These are phyloP conservation scores for Gibbula magus DNA, from an alignment of 2,888 invertebrate species.

Conservation along the genomic window DNA sequence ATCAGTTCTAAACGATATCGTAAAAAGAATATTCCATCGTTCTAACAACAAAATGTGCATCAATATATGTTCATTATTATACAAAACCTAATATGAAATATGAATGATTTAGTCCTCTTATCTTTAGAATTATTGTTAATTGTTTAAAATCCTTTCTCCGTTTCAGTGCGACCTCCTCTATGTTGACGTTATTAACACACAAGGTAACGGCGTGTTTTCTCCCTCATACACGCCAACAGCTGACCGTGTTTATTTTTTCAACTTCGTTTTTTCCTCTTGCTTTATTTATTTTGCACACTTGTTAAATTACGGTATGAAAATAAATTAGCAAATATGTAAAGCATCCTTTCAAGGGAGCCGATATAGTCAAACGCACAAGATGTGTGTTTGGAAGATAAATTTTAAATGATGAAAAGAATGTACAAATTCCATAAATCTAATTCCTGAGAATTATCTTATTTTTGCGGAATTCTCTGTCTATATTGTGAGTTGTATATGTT, in stretches of 20 bases:
- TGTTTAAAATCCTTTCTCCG: too few species aligned
- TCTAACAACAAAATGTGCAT: too few species aligned
- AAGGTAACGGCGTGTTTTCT: too few species aligned
- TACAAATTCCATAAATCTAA: slow-evolving; percentile 5
- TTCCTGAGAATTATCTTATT: neutral
- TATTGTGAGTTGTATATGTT: neutral
- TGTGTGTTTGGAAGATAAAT: neutral
- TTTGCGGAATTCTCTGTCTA: neutral
- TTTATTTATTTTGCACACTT: slow-evolving; percentile 25
- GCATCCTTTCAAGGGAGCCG: neutral
- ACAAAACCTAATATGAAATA: too few species aligned
- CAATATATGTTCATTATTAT: too few species aligned
- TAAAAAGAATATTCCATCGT: too few species aligned
- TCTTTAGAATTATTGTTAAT: too few species aligned
- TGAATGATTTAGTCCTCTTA: too few species aligned
- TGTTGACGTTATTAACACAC: too few species aligned
- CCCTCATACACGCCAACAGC: neutral
- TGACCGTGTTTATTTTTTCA: slow-evolving; percentile 13
- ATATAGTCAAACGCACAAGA: slow-evolving; percentile 5
- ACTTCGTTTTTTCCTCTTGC: slow-evolving; percentile 2
- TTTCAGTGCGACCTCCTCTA: too few species aligned
- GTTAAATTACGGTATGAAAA: slow-evolving; percentile 19
- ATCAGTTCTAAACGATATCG: too few species aligned
- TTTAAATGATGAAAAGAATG: neutral
- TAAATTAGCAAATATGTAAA: slow-evolving; percentile 23